Percentiles rank a stretch among this genome's conserved stretches.
Evolutionary conservation across 2,113 vertebrate genomes (phyloP).

Genomic region (Erinaceus europaeus): DNA sequence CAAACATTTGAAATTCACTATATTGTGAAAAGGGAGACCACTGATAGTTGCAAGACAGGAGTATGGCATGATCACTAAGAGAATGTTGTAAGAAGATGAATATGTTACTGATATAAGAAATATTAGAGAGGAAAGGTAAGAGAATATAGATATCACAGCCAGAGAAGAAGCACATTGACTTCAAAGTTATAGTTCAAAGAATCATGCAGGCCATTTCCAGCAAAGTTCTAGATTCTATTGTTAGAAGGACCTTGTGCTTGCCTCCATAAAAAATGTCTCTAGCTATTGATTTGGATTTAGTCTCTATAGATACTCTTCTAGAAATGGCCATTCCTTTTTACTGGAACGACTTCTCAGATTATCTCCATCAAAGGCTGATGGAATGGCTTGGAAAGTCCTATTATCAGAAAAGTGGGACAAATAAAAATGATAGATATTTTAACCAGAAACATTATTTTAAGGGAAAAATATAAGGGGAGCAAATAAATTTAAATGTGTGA

Average conservation of each 20-base stretch:
- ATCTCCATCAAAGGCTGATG: neutral
- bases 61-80: neutral
- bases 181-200: neutral
- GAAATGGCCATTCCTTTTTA: neutral
- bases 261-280: neutral
- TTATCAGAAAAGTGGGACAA: neutral
- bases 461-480: neutral
- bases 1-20: constrained; percentile 17
- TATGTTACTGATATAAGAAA: neutral
- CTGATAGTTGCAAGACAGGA: neutral
- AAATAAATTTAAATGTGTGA: neutral
- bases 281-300: neutral
- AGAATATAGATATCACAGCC: neutral
- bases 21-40: neutral
- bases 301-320: neutral
- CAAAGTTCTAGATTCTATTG: neutral
- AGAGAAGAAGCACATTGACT: neutral
- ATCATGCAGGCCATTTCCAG: neutral
- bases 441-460: neutral
- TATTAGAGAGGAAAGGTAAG: neutral
- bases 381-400: neutral
- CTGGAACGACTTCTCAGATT: neutral
- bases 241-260: neutral
- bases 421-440: neutral
- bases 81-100: neutral